Conservation (phyloP, 1,140 invertebrate species). For the Caenorhabditis briggsae region DNA sequence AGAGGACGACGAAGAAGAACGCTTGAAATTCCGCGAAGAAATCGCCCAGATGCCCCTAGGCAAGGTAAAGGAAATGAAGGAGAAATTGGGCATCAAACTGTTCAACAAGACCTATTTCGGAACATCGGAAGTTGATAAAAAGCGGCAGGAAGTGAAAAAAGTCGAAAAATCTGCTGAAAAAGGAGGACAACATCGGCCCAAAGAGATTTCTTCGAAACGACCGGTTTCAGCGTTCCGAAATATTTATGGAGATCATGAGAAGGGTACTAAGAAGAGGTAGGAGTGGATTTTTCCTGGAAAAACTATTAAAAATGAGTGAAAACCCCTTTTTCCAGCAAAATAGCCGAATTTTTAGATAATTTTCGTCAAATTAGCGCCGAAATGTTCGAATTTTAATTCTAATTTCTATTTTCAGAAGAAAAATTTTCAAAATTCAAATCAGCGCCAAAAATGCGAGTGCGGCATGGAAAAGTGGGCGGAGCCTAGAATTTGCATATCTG, state of each 20-base stretch:
- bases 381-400: too few species aligned
- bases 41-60: constrained; percentile 44
- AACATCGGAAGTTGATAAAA: neutral
- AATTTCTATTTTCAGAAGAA: too few species aligned
- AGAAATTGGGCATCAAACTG: constrained; percentile 60
- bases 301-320: too few species aligned
- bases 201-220: constrained; percentile 56
- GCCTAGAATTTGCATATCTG: too few species aligned
- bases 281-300: too few species aligned
- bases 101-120: constrained; percentile 59
- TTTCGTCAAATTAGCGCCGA: too few species aligned
- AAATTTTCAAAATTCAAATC: too few species aligned
- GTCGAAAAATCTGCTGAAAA: neutral
- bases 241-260: constrained; percentile 52
- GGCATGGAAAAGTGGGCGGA: too few species aligned
- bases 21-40: constrained; percentile 47
- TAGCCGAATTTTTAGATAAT: neutral
- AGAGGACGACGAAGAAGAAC: constrained; percentile 18
- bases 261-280: constrained; percentile 39
- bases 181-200: constrained; percentile 55
- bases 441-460: too few species aligned
- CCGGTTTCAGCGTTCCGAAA: constrained; percentile 19
- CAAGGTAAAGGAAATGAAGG: constrained; percentile 57
- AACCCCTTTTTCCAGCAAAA: too few species aligned
- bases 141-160: constrained; percentile 26